A percentile compares a stretch with the other conserved stretches of the same genome.
Conservation (phyloP, 2,888 invertebrate genomes). For the Cyrtodaria siliqua region DNA sequence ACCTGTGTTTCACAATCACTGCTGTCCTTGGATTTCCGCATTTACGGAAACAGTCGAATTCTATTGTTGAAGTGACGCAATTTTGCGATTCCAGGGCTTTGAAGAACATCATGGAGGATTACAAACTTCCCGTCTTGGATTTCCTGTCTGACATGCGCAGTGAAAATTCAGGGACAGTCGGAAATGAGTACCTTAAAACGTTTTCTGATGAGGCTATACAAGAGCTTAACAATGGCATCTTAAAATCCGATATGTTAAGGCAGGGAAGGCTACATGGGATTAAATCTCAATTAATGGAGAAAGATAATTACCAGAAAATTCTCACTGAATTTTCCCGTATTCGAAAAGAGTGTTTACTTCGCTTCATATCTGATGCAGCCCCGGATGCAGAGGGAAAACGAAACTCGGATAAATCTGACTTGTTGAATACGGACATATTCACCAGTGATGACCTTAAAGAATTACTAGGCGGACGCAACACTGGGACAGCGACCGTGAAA, state of each 20-base stretch:
- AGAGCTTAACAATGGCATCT: neutral
- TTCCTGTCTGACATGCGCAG: constrained; percentile 21
- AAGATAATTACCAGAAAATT: no score
- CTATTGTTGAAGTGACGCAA: neutral
- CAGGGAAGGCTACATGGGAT: no score
- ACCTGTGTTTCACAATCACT: neutral
- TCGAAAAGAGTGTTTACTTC: constrained; percentile 4
- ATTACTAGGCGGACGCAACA: neutral
- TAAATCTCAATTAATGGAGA: no score
- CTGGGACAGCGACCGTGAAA: neutral
- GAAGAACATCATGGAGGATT: neutral
- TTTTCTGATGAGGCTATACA: neutral
- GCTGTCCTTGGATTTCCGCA: neutral
- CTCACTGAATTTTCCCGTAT: neutral
- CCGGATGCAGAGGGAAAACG: no score
- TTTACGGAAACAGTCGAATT: neutral
- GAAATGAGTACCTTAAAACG: neutral
- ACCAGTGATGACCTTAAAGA: constrained; percentile 4
- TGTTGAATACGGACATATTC: neutral
- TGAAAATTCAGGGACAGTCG: constrained; percentile 3
- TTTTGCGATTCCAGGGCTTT: neutral
- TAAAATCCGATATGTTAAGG: no score
- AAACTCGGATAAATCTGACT: no score
- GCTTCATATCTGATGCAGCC: neutral
- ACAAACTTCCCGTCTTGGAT: constrained; percentile 1